Conservation (phyloP, 2,113 vertebrate genomes). For the Tyto alba region DNA sequence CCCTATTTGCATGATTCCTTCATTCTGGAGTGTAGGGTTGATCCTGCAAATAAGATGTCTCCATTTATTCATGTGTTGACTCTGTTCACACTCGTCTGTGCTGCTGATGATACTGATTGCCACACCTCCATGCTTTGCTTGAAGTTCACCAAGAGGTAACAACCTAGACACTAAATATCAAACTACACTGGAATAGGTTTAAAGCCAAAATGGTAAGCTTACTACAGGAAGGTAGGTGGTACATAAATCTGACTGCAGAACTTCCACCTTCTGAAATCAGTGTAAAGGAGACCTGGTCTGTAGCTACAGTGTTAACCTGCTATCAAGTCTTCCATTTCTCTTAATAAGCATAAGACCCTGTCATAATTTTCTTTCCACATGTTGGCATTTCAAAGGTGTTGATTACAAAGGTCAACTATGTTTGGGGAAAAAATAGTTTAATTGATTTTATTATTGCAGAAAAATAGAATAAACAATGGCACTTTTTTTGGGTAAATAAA, state of each 20-base stretch:
- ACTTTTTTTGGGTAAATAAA: constrained; percentile 61
- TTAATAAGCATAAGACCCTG: neutral
- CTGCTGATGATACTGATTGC: neutral
- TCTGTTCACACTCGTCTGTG: neutral
- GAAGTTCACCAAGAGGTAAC: neutral
- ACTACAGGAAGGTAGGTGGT: neutral
- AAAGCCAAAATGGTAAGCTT: neutral
- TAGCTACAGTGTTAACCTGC: neutral
- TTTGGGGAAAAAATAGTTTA: neutral
- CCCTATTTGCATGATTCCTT: neutral
- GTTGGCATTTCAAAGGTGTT: constrained; percentile 63
- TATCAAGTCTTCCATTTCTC: neutral
- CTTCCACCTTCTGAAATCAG: neutral
- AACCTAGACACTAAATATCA: neutral
- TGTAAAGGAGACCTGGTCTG: neutral
- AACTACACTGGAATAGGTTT: neutral
- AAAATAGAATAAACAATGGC: constrained; percentile 50
- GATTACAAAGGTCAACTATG: constrained; percentile 26
- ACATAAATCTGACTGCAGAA: neutral
- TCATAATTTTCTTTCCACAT: neutral
- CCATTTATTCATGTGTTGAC: accelerated
- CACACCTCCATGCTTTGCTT: neutral
- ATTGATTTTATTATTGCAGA: constrained; percentile 68
- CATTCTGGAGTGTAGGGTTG: neutral
- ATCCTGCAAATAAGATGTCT: neutral